Base-by-base conservation (phyloP, 2,797 vertebrate species). In the Rhabdomys pumilio region DNA sequence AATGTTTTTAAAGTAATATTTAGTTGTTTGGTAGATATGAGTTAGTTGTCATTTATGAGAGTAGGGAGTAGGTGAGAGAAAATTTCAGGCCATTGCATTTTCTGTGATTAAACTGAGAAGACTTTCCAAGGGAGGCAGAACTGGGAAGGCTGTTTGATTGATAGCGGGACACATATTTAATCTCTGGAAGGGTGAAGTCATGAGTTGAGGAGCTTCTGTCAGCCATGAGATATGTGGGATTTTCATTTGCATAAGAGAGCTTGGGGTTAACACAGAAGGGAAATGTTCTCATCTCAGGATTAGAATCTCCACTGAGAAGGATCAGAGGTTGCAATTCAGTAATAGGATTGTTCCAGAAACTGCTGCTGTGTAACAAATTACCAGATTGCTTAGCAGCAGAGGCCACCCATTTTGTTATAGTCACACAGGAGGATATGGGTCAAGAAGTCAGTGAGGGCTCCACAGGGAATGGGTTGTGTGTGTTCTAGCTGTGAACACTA, bases 251-350 rank as follows among this genome's bases (percentile, higher is more conserved):
- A 72, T 79, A 65, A 77, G 55, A 91, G 47, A 84, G 5, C 57
- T 87, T 83, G 19, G 0, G 31, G 50, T 44, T 53, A 55, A 50
- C 13, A 72, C 11, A 77, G 50, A 92, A 76, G 26, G 72, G 59
- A 57, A 90, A 93, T 88, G 29, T 53, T 92, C 44, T 96, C 34
- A 75, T 86, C 97, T 93, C 47, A 89, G 86, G 59, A 82, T 41
- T 96, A 76, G 29, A 82, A 38, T 38, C 69, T 93, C 53, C 61
- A 82, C 26, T 75, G 73, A 95, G 63, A 96, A 90, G 26, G 57
- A 94, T 88, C 31, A 90, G 83, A 93, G 55, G 53, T 92, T 67
- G 61, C 34, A 82, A 69, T 63, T 47, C 59, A 90, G 5, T 9
- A 88, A 53, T 73, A 92, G 12, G 61, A 67, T 91, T 73, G 72